Base-by-base conservation (phyloP, 2,797 vertebrate genomes). In the Ciconia nigra region DNA sequence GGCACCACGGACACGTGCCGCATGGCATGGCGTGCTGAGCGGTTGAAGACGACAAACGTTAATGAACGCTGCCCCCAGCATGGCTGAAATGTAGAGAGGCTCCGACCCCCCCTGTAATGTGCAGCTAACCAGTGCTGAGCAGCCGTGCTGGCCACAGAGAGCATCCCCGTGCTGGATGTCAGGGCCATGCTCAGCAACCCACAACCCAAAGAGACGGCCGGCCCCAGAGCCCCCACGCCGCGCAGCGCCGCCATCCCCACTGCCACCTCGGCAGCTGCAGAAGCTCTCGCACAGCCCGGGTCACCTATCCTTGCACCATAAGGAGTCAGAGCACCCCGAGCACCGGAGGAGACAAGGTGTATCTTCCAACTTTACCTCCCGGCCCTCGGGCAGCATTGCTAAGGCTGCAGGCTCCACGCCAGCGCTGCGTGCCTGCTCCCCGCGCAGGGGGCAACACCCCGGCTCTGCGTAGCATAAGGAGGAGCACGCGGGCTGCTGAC, bases 91-190 rank as follows among this genome's bases (percentile, higher is more conserved):
- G 1, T 0, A 5, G 42, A 54, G n/a, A n/a, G 20, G n/a, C 57
- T 39, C 65, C 1, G 4, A n/a, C 29, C 65, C 7, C 0, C 26
- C 0, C 46, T 5, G 4, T 14, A 14, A 8, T 6, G 1, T 1
- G 13, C 13, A 4, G 54, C 5, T 14, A 25, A 20, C 13, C 5
- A 6, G 28, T 1, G 46, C 46, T 25, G 46, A 66, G 42, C 57
- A 49, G 58, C 52, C 31, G 1, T 4, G 37, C 16, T 17, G 54
- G 41, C 31, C 10, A 3, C 31, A 2, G 52, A 18, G 37, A 20
- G 33, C 58, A 5, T 4, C 33, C 39, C 51, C 4, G 2, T 5
- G 33, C 52, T 14, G 33, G 39, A 2, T 5, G 46, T 20, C 21
- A 5, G 52, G 59, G 44, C 19, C 13, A 3, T 2, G 14, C 37